Conservation (phyloP, 1,140 invertebrate genomes). For the Seison nebaliae region DNA sequence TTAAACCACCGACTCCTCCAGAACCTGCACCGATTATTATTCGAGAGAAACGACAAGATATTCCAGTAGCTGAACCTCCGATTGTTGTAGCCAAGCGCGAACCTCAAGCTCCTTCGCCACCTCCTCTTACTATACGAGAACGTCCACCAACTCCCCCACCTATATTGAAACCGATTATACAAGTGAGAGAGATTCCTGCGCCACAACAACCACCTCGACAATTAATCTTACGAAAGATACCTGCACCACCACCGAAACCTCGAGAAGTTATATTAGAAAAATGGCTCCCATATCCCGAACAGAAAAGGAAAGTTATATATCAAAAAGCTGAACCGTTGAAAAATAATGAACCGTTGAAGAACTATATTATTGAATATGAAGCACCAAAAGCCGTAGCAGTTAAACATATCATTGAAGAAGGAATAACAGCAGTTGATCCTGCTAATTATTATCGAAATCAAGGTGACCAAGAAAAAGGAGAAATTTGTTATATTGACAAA, state of each 20-base stretch:
- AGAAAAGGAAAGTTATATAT: conserved; percentile 6
- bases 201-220: conserved; percentile 9
- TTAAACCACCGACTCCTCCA: conserved; percentile 11
- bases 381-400: conserved; percentile 6
- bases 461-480: too few species aligned
- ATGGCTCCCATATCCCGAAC: conserved; percentile 10
- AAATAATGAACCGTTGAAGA: neutral
- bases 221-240: conserved; percentile 10
- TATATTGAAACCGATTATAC: conserved; percentile 3
- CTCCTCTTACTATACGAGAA: conserved; percentile 8
- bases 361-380: conserved; percentile 13
- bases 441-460: neutral
- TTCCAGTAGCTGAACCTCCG: conserved; percentile 8
- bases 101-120: conserved; percentile 5
- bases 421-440: conserved; percentile 10
- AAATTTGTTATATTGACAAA: too few species aligned
- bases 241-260: conserved; percentile 10
- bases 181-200: neutral
- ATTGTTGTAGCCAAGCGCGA: conserved; percentile 7
- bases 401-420: conserved; percentile 11
- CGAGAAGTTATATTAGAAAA: conserved; percentile 12
- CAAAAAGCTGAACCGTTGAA: conserved; percentile 4
- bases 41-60: conserved; percentile 3
- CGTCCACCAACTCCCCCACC: conserved; percentile 8
- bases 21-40: conserved; percentile 11